These are phyloP conservation scores for Apamea anceps DNA, from an alignment of 2,888 invertebrate species.

Conservation along the genomic window DNA sequence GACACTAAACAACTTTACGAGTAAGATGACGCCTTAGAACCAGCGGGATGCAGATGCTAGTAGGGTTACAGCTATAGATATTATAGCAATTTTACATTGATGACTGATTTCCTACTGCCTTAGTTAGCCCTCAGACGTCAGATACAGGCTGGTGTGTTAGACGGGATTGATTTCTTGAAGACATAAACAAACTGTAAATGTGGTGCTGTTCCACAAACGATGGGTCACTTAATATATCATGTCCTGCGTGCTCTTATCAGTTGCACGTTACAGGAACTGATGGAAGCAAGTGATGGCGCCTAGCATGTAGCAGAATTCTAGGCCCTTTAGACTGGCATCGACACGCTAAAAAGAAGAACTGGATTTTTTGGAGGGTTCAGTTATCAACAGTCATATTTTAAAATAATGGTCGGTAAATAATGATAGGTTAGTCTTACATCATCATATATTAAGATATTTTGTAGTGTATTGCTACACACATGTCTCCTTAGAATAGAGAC, in stretches of 20 bases:
- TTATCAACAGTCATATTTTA: not conserved
- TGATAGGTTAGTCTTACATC: not conserved
- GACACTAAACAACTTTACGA: constrained; percentile 83
- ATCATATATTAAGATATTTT: not conserved
- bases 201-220: not conserved
- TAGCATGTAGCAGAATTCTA: not conserved
- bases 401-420: not conserved
- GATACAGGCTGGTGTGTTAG: not conserved
- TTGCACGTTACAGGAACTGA: not conserved
- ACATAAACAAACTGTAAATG: not conserved
- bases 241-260: not conserved
- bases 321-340: not conserved
- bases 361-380: not conserved
- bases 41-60: constrained; percentile 33
- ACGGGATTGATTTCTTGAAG: not conserved
- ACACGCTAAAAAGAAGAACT: not conserved
- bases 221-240: too few species aligned
- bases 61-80: not conserved
- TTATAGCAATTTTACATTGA: not conserved
- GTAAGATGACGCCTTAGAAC: constrained; percentile 46
- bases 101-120: not conserved
- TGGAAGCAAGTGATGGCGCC: not conserved
- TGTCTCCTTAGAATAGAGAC: not conserved
- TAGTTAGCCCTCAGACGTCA: not conserved
- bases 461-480: not conserved